Evolutionary conservation across 1,140 invertebrate genomes (phyloP).

Genomic region (Atta cephalotes): DNA sequence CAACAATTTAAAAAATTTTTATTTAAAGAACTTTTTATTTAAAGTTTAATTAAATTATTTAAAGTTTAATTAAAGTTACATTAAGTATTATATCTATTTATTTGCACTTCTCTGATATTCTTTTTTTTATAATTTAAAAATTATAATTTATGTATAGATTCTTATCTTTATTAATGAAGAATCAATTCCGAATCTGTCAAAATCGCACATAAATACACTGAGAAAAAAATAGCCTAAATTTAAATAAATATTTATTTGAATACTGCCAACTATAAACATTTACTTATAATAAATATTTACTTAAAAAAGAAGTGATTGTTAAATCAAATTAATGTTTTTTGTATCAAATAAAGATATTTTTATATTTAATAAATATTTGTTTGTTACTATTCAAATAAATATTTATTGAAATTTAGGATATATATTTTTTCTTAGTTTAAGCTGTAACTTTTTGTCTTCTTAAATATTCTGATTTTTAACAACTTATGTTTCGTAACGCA

Average conservation of each 20-base stretch:
- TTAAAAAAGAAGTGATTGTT: too few relatives aligned
- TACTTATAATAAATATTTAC: too few relatives aligned
- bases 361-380: too few relatives aligned
- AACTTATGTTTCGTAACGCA: neutral
- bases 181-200: neutral
- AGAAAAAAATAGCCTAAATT: too few relatives aligned
- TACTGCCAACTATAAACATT: too few relatives aligned
- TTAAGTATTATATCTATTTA: neutral
- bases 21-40: conserved; percentile 1
- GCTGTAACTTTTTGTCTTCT: too few relatives aligned
- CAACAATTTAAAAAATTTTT: neutral
- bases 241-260: too few relatives aligned
- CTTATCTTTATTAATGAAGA: neutral
- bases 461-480: neutral
- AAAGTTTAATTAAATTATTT: neutral
- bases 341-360: too few relatives aligned
- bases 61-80: neutral
- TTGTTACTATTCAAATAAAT: too few relatives aligned
- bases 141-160: neutral
- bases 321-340: too few relatives aligned
- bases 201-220: neutral
- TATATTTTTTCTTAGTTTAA: too few relatives aligned
- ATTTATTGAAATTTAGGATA: too few relatives aligned
- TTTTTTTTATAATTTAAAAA: neutral
- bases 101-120: neutral